Evolutionary conservation across 2,888 invertebrate species (phyloP), one percentile per base, ranked within the genome.

Genomic region (Macroteleia sp.): DNA sequence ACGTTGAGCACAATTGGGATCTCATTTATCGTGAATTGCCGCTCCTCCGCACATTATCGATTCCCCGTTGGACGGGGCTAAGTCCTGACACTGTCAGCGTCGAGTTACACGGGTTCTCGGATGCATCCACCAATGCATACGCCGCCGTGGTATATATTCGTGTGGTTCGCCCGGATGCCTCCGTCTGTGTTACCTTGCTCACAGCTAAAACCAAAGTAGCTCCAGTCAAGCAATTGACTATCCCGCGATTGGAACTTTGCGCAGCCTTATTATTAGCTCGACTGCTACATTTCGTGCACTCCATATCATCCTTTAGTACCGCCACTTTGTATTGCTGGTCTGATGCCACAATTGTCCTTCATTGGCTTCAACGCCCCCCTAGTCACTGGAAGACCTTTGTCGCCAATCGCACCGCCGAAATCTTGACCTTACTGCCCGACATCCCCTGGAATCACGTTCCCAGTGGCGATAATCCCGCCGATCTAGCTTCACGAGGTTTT

Each of bases 191-290:
- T 5, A 5, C 25, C 25, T 25, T 25, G 6, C 6, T 25, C 3
- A 25, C 25, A 3, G 3, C 25, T 10, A 54, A 54, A 17, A 54
- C 54, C 3, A 30, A 39, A 5, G 39, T 54, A 0, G 54, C 54
- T 2, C 54, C 54, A 5, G 8, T 54, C 5, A 36, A 36, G 16
- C 54, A 19, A 22, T 9, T 12, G n/a, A 39, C 36, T 0, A 39
- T 54, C 3, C 54, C 54, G 2, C 16, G 20, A 10, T 14, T 36
- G 22, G 54, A 54, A 22, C 36, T 54, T 1, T 25, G 14, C n/a
- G 54, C 54, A 3, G 39, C 54, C 4, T 4, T 8, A 1, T 14
- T 61, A 1, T 14, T 46, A 14, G 46, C 46, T 3, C 12, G 42
- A 32, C 8, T 44, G 10, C 20, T 39, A 25, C 6, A 8, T 39